Evolutionary conservation across 1,140 invertebrate genomes (phyloP).

Genomic region (Trypoxylus dichotomus): DNA sequence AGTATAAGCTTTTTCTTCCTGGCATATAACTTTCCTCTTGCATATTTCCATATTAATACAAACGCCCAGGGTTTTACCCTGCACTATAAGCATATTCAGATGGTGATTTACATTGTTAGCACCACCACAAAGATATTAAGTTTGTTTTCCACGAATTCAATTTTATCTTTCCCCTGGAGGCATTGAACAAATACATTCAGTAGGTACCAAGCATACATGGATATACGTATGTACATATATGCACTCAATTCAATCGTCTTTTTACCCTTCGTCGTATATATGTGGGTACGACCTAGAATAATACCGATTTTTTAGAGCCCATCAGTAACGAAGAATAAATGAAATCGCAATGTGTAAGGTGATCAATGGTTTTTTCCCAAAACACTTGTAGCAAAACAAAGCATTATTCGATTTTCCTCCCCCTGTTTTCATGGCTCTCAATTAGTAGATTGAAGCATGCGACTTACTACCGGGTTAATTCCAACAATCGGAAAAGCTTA

Average conservation of each 20-base stretch:
- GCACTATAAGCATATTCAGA: background rate
- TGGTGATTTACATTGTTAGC: background rate
- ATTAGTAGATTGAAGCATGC: too few relatives aligned
- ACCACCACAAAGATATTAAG: background rate
- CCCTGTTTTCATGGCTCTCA: too few relatives aligned
- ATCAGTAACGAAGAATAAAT: background rate
- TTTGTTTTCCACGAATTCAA: background rate
- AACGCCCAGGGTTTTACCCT: background rate
- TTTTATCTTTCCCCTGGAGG: background rate
- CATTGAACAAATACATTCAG: background rate
- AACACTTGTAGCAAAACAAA: too few relatives aligned
- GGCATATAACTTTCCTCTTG: background rate
- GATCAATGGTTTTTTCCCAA: too few relatives aligned
- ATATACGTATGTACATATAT: background rate
- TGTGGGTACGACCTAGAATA: background rate
- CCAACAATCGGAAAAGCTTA: too few relatives aligned
- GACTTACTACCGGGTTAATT: too few relatives aligned
- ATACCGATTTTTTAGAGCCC: background rate
- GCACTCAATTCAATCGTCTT: background rate
- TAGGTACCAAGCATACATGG: background rate
- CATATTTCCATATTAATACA: background rate
- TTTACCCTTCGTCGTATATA: background rate
- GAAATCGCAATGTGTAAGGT: background rate
- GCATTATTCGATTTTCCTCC: too few relatives aligned
- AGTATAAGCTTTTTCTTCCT: background rate